Percentiles rank a stretch among this genome's conserved stretches.
Conservation (phyloP, 2,113 vertebrate species). For the Neodontobutis hainanensis region DNA sequence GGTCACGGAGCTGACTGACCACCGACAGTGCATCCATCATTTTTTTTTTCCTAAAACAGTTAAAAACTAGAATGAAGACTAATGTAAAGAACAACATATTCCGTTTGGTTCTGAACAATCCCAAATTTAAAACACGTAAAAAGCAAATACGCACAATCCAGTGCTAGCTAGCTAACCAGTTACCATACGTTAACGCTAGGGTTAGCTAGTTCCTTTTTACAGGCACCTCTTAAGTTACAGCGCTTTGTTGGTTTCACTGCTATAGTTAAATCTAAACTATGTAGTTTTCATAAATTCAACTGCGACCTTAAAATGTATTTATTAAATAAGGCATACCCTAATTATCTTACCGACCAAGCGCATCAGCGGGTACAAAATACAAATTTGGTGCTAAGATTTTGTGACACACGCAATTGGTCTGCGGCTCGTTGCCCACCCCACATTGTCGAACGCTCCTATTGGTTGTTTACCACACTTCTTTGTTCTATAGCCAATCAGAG, state of each 20-base stretch:
- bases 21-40: constrained; percentile 79
- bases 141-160: too few species aligned
- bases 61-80: too few species aligned
- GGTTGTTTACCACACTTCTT: constrained; percentile 9
- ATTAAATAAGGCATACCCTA: background rate
- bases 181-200: background rate
- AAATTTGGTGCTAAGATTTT: constrained; percentile 58
- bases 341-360: constrained; percentile 44
- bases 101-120: too few species aligned
- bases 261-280: too few species aligned
- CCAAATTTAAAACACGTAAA: too few species aligned
- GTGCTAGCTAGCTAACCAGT: constrained; percentile 20
- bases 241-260: too few species aligned
- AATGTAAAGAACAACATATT: too few species aligned
- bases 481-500: constrained; percentile 61
- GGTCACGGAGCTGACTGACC: constrained; percentile 76
- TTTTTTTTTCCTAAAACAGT: constrained; percentile 9
- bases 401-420: constrained; percentile 62
- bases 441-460: constrained; percentile 49
- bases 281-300: accelerated
- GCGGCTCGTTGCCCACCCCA: accelerated
- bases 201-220: too few species aligned
- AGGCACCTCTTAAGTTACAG: too few species aligned
- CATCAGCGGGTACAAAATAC: constrained; percentile 56
- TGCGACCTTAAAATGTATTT: accelerated